Conservation (phyloP, 2,888 invertebrate species). For the Ischnus inquisitorius region DNA sequence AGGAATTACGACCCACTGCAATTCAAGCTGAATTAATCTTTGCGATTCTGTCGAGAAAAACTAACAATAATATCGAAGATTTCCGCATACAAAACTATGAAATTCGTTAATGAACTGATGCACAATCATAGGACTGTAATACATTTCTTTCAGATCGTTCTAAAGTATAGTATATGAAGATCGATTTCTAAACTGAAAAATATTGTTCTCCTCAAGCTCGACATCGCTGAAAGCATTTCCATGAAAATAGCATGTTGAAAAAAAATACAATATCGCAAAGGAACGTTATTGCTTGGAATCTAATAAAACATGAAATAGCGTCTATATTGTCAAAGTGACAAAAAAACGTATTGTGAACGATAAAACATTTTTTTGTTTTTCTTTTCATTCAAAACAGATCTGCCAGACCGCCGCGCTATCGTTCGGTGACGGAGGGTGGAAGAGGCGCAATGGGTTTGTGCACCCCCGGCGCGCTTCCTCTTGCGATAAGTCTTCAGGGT, state of each 20-base stretch:
- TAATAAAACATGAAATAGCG: constrained; percentile 13
- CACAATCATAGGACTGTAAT: too few species aligned
- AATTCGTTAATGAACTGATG: too few species aligned
- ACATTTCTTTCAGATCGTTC: too few species aligned
- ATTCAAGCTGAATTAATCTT: neutral
- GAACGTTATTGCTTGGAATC: neutral
- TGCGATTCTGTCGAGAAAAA: neutral
- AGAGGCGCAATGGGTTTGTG: constrained; percentile 91
- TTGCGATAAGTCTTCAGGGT: constrained; percentile 92
- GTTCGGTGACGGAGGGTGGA: constrained; percentile 89
- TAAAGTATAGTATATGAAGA: too few species aligned
- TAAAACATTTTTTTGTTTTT: constrained; percentile 18
- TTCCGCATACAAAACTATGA: too few species aligned
- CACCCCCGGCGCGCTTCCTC: constrained; percentile 90
- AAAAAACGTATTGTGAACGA: neutral
- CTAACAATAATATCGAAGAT: neutral
- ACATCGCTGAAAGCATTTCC: neutral
- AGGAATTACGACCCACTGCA: neutral
- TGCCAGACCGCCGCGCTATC: constrained; percentile 90
- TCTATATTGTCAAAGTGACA: neutral
- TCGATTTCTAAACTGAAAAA: too few species aligned
- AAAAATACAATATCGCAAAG: neutral
- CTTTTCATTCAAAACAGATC: constrained; percentile 86
- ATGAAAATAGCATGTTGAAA: neutral
- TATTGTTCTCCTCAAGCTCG: too few species aligned